phyloP scores from a whole-genome alignment of 2,888 invertebrate genomes.

The Drosophila prolongata region DNA sequence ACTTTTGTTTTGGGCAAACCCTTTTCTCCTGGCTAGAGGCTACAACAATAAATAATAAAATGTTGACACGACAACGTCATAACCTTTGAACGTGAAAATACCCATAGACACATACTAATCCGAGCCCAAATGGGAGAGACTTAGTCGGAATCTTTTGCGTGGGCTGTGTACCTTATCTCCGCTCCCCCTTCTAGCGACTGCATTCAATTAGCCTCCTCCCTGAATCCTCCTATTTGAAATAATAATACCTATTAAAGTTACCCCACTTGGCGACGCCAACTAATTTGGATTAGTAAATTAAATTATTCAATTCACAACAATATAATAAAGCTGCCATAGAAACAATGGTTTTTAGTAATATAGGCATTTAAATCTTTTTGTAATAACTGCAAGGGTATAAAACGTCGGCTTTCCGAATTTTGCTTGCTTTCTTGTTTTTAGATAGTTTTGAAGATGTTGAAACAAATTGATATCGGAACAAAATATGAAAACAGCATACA shows the following conservation, averaged over 20 bases:
- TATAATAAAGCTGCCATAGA: too few relatives aligned
- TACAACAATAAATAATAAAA: slow-evolving; percentile 82
- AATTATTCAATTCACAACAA: not conserved
- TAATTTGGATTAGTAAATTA: not conserved
- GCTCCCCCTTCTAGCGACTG: slow-evolving; percentile 20
- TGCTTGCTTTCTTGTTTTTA: too few relatives aligned
- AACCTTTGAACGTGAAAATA: slow-evolving; percentile 83
- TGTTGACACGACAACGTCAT: slow-evolving; percentile 83
- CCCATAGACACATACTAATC: slow-evolving; percentile 13
- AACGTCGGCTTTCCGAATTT: too few relatives aligned
- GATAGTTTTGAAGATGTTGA: too few relatives aligned
- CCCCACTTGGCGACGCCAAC: slow-evolving; percentile 39
- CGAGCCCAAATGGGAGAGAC: slow-evolving; percentile 17
- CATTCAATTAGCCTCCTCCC: slow-evolving; percentile 63
- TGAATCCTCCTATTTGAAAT: not conserved
- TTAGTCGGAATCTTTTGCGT: slow-evolving; percentile 29
- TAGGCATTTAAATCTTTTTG: too few relatives aligned
- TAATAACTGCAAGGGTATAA: too few relatives aligned
- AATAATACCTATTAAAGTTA: slow-evolving; percentile 14
- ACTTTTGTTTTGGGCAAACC: slow-evolving; percentile 77
- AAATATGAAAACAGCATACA: too few relatives aligned
- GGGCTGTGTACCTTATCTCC: slow-evolving; percentile 13
- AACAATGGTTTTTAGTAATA: too few relatives aligned
- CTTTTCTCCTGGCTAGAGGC: slow-evolving; percentile 64
- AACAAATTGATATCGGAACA: too few relatives aligned